Conservation (phyloP, 2,113 vertebrate genomes). For the Lophotis ruficrista region DNA sequence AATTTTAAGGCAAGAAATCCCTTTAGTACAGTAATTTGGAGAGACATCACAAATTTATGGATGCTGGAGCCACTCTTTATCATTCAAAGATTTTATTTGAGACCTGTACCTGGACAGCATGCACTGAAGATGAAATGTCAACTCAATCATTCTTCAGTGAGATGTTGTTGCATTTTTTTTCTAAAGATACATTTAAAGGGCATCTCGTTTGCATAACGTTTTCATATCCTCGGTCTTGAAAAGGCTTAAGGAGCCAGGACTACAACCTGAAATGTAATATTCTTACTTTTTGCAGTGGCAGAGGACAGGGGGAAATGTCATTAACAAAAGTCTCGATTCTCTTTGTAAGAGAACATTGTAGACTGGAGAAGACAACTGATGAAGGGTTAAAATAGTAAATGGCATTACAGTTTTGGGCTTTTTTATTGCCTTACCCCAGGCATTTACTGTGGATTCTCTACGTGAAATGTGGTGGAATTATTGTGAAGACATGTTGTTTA, state of each 20-base stretch:
- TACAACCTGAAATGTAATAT: slow-evolving; percentile 1
- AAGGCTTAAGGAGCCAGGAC: not conserved
- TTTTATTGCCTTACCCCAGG: slow-evolving; percentile 17
- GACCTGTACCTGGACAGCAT: not conserved
- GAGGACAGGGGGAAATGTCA: not conserved
- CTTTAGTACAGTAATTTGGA: not conserved
- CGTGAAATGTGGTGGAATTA: slow-evolving; percentile 45
- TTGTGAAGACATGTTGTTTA: slow-evolving; percentile 38
- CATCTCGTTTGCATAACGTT: slow-evolving; percentile 29
- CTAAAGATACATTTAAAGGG: slow-evolving; percentile 46
- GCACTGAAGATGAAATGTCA: slow-evolving; percentile 17
- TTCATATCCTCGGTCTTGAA: not conserved
- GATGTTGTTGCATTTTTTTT: not conserved
- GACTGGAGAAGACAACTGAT: not conserved
- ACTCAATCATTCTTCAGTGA: slow-evolving; percentile 29
- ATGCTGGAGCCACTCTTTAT: not conserved
- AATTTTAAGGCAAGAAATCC: not conserved
- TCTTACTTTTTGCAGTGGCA: not conserved
- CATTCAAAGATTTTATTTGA: not conserved
- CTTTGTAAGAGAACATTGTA: not conserved
- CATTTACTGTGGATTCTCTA: not conserved
- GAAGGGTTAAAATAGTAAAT: slow-evolving; percentile 16
- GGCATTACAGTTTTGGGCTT: not conserved
- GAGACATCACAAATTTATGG: not conserved
- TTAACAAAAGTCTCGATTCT: not conserved